phyloP scores from a whole-genome alignment of 2,888 invertebrate species.

The Limnephilus marmoratus region DNA sequence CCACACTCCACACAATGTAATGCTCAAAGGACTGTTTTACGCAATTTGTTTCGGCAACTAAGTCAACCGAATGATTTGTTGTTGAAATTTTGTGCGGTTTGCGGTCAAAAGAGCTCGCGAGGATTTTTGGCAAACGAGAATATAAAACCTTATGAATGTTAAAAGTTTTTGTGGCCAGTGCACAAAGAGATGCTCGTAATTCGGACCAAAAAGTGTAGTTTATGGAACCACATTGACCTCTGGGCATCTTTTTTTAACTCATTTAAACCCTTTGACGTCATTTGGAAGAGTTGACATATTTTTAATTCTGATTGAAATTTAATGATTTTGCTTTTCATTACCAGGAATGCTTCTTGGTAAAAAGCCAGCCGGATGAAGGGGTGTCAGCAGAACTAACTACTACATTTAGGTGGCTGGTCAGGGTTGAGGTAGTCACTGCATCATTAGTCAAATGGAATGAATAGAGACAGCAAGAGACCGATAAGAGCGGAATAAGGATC shows the following conservation, averaged over 20 bases:
- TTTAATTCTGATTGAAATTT: not conserved
- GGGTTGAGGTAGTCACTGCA: not conserved
- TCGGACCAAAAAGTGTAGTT: not conserved
- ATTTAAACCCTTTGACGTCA: not conserved
- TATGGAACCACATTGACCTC: conserved; percentile 2
- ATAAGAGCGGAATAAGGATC: too few species aligned
- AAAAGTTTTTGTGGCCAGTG: conserved; percentile 15
- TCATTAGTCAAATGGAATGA: too few species aligned
- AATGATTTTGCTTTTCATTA: not conserved
- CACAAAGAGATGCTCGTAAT: not conserved
- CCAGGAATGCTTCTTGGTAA: not conserved
- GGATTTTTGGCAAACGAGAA: conserved; percentile 27
- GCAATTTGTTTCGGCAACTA: conserved; percentile 22
- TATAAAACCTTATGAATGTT: not conserved
- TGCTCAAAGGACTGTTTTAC: not conserved
- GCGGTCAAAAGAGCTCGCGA: conserved; percentile 16
- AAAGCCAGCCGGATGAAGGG: not conserved
- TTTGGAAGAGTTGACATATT: not conserved
- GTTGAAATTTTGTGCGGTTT: conserved; percentile 47
- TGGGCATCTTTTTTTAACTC: not conserved
- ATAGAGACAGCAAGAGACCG: not conserved
- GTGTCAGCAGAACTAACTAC: not conserved
- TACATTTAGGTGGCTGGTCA: not conserved
- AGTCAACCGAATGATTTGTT: conserved; percentile 35
- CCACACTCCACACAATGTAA: not conserved